These are phyloP conservation scores for Bembecia ichneumoniformis DNA, from an alignment of 2,888 invertebrate genomes.

Conservation along the genomic window DNA sequence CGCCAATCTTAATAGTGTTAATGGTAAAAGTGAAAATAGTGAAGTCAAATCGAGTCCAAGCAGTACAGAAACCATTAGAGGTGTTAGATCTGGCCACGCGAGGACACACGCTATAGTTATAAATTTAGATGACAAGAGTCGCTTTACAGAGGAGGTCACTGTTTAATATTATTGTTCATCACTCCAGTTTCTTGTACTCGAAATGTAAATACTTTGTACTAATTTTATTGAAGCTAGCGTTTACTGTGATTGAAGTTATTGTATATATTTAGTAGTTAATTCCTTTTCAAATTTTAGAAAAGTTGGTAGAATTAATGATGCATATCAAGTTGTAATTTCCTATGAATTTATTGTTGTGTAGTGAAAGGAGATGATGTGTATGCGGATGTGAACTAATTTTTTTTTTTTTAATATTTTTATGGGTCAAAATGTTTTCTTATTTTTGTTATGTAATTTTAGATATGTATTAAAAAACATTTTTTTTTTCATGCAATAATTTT, in stretches of 20 bases:
- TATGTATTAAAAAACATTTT: too few species aligned
- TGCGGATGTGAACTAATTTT: not conserved
- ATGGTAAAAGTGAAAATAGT: conserved; percentile 52
- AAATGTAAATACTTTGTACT: conserved; percentile 28
- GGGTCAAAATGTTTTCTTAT: too few species aligned
- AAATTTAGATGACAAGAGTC: conserved; percentile 84
- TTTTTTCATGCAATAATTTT: too few species aligned
- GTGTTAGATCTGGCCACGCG: conserved; percentile 76
- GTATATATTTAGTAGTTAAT: conserved; percentile 12
- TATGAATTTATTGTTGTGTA: conserved; percentile 18
- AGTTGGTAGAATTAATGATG: conserved; percentile 19
- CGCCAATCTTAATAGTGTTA: conserved; percentile 40
- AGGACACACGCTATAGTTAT: conserved; percentile 84
- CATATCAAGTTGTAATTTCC: conserved; percentile 37
- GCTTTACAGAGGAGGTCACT: conserved; percentile 86
- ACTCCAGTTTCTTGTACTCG: not conserved
- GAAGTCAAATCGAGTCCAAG: conserved; percentile 49
- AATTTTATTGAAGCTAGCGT: conserved; percentile 39
- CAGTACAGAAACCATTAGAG: conserved; percentile 48
- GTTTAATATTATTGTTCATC: conserved; percentile 59
- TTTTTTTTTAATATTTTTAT: too few species aligned
- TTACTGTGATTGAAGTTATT: conserved; percentile 53
- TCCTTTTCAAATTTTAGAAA: conserved; percentile 8
- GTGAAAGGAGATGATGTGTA: not conserved
- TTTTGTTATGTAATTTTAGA: too few species aligned